Base-by-base conservation (phyloP, 1,140 invertebrate genomes). In the Coptotermes formosanus region DNA sequence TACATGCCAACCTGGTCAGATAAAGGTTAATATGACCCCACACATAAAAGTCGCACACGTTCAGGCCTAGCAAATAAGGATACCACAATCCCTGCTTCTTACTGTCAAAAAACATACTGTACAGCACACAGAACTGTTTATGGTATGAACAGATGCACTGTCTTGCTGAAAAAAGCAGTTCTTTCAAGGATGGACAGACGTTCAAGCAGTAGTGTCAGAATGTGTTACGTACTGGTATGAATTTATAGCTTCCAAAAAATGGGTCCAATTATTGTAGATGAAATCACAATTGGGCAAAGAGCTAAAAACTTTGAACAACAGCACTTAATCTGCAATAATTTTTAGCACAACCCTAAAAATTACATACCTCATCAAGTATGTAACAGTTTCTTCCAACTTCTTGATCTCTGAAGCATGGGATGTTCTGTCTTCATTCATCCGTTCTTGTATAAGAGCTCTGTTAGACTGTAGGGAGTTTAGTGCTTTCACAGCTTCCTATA, bases 401-500 rank as follows among this genome's bases (percentile, higher is more conserved):
- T 30, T 82, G 21, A 43, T n/a, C 23, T 81, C 43, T 23, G 45
- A 43, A 19, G 23, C n/a, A 30, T 25, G 81, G 32, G n/a, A 38
- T 21, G 43, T 14, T 32, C 38, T 64, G 14, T 69, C 69, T 43
- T 43, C 48, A 55, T 83, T 86, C 32, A 55, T 81, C 38, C 83
- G 92, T 87, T 93, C 92, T 86, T 93, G 91, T 59, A 95, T 88
- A n/a, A 90, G 90, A 3, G 91, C 90, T 59, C 93, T 93, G 91
- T 96, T 96, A 38, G 94, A 94, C 90, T 97, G 96, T 43, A 97
- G 90, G 14, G 89, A 90, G 88, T 95, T 96, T 38, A 97, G 90
- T 82, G 93, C 91, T 83, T 91, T 89, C 2, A 97, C 91, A 81
- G 95, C 94, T 86, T 94, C 93, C 95, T 96, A 88, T 30, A 91